phyloP scores from a whole-genome alignment of 1,140 invertebrate genomes.

The Heliothis subflexa region DNA sequence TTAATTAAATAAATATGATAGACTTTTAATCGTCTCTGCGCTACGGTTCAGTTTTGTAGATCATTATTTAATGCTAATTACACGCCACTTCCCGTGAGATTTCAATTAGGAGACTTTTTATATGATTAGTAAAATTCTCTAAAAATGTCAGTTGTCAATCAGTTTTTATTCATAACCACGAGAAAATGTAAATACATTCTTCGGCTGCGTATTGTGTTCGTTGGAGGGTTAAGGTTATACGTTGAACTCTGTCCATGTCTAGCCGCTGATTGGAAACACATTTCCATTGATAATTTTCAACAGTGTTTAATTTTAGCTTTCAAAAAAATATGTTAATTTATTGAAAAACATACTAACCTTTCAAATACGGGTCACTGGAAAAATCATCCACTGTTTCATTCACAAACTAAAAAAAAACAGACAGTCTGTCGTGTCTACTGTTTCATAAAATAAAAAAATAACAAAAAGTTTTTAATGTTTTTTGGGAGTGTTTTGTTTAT shows the following conservation, averaged over 20 bases:
- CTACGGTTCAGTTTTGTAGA: constrained; percentile 34
- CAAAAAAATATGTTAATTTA: constrained; percentile 41
- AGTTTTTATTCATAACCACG: constrained; percentile 25
- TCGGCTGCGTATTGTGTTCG: constrained; percentile 20
- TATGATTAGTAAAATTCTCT: neutral
- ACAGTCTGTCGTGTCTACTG: constrained; percentile 13
- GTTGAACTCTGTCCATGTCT: constrained; percentile 39
- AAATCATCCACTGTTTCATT: constrained; percentile 71
- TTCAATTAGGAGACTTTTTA: constrained; percentile 10
- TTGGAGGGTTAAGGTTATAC: constrained; percentile 45
- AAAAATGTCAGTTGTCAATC: constrained; percentile 28
- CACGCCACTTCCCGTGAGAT: constrained; percentile 23
- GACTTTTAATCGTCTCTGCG: constrained; percentile 40
- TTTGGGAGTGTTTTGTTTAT: constrained; percentile 48
- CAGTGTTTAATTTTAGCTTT: neutral
- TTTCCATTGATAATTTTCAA: constrained; percentile 41
- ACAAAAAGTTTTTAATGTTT: constrained; percentile 47
- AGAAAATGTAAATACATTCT: constrained; percentile 34
- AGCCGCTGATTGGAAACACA: constrained; percentile 18
- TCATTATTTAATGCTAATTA: constrained; percentile 40
- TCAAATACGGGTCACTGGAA: constrained; percentile 66
- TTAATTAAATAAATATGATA: constrained; percentile 56
- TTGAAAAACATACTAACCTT: constrained; percentile 69
- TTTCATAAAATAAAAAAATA: constrained; percentile 28
- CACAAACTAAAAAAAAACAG: constrained; percentile 53